Evolutionary conservation across 1,140 invertebrate genomes (phyloP), one percentile per base, ranked within the genome.

Genomic region (Pristionchus pacificus): DNA sequence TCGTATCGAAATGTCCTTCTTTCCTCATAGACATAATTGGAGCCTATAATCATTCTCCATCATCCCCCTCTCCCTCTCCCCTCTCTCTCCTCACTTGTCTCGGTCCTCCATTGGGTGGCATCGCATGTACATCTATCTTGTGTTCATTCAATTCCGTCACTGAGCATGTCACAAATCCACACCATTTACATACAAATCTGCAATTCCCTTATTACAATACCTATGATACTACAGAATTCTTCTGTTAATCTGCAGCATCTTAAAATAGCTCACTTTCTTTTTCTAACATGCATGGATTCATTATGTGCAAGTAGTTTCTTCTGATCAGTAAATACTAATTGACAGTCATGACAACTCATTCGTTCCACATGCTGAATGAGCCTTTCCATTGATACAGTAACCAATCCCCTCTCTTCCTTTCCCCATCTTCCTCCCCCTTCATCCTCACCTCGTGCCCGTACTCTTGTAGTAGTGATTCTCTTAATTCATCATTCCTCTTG

Each of bases 61-160:
- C 19, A 49, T 49, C n/a, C n/a, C n/a, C n/a, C n/a, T n/a, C n/a
- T n/a, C n/a, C n/a, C n/a, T n/a, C n/a, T n/a, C n/a, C n/a, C n/a
- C n/a, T n/a, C n/a, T n/a, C n/a, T n/a, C n/a, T n/a, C n/a, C n/a
- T 49, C 6, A 49, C 6, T 49, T 6, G 38, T 49, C 19, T 49
- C 19, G 6, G 6, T 49, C 38, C 38, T 19, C 25, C 19, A 10
- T 27, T 27, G 14, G 31, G 14, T n/a, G 71, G 38, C 29, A 73
- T 74, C 15, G 60, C 59, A 38, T 76, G 75, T 10, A 71, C 32
- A 32, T 76, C 74, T 15, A 58, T 65, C 63, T 77, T 77, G 59
- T 77, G 76, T 14, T 65, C 38, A 61, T 77, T 77, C 33, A 77
- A 30, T 28, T 77, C 75, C 2, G 74, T 60, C 75, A 77, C 77